phyloP scores from a whole-genome alignment of 2,797 vertebrate species.

The Macropodus opercularis region DNA sequence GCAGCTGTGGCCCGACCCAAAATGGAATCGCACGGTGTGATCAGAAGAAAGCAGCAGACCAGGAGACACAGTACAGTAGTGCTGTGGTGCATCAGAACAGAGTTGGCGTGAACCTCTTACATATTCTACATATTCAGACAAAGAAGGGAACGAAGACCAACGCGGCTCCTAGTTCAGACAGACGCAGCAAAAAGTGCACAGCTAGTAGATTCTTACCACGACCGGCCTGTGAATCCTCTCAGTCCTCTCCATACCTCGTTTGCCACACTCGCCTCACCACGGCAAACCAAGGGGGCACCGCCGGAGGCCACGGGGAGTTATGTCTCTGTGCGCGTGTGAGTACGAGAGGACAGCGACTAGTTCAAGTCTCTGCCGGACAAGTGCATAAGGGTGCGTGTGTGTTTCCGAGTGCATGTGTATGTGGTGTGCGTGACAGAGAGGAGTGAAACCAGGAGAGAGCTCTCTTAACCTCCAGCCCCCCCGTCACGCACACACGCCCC shows the following conservation, averaged over 20 bases:
- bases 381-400: conserved; percentile 47
- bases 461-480: conserved; percentile 73
- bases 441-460: conserved; percentile 67
- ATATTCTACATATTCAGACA: background rate
- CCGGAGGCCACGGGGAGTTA: conserved; percentile 63
- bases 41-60: conserved; percentile 36
- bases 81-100: too few species aligned
- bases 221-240: conserved; percentile 82
- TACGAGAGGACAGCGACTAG: conserved; percentile 47
- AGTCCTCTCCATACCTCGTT: conserved; percentile 80
- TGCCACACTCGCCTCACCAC: conserved; percentile 77
- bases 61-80: conserved; percentile 11
- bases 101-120: background rate
- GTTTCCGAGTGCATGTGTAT: conserved; percentile 21
- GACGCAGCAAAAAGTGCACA: conserved; percentile 21
- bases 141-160: conserved; percentile 13
- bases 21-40: conserved; percentile 77
- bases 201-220: conserved; percentile 75
- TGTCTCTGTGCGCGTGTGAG: conserved; percentile 43
- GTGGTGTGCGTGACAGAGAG: conserved; percentile 33
- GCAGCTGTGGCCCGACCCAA: conserved; percentile 84
- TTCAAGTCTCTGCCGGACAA: conserved; percentile 52
- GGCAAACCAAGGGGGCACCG: conserved; percentile 75
- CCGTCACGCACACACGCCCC: conserved; percentile 35
- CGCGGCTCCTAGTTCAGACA: conserved; percentile 17